Base-by-base conservation (phyloP, 2,888 invertebrate species). In the Agrotis segetum region DNA sequence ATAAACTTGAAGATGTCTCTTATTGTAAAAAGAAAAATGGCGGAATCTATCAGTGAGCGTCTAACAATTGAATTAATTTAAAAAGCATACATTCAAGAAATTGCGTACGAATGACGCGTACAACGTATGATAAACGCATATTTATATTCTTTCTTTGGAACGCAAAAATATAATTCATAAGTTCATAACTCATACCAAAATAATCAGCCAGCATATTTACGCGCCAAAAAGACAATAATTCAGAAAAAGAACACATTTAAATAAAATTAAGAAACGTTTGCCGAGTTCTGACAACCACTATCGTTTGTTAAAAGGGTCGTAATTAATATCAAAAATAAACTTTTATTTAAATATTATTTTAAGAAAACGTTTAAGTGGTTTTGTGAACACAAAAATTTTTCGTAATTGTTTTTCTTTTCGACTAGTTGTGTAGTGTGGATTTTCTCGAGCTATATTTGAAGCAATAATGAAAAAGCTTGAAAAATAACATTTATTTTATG, bases 271-370 rank as follows among this genome's bases (percentile, higher is more conserved):
- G 72, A 71, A 47, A 29, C 65, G 69, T 79, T 80, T 86, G 69
- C 74, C 78, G 79, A 78, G 77, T 76, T 82, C 67, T 82, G 85
- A 81, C 88, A 77, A 74, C 55, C 69, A 72, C 77, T 85, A 86
- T 87, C 77, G 81, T 78, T 77, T 77, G 85, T 80, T 87, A 87
- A 86, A 84, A 84, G 88, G 82, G 82, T 84, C 87, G 74, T 86
- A 87, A 88, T 88, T 88, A 88, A 85, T 83, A 82, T 83, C 79
- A 81, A 85, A 87, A 87, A 87, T 87, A 88, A 86, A 80, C 84
- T 86, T 84, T 82, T 85, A 70, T 62, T 58, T 60, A n/a, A 65
- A 77, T 68, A 68, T 59, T 70, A 68, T 59, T 64, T 50, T 63
- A 50, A 58, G 63, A 58, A 55, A 56, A 66, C 53, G 46, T 72